These are phyloP conservation scores for Rhadina sibilatrix DNA, from an alignment of 2,113 vertebrate genomes.

Conservation along the genomic window DNA sequence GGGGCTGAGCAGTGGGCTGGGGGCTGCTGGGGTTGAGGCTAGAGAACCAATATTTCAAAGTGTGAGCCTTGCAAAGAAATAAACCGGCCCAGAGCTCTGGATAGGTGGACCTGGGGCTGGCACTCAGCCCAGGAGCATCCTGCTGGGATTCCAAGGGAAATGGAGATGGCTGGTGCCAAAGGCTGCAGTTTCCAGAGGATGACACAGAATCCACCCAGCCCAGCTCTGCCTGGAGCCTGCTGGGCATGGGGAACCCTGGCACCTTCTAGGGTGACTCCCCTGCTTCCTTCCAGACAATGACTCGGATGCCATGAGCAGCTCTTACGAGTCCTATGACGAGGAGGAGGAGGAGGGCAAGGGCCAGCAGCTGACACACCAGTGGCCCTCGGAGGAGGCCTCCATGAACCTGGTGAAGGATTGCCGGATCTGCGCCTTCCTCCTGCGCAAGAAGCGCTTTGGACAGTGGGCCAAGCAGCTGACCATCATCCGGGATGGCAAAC, in stretches of 20 bases:
- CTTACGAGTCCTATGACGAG: slow-evolving; percentile 96
- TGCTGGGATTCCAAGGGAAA: background rate
- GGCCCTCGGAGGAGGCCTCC: slow-evolving; percentile 87
- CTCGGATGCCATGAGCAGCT: slow-evolving; percentile 95
- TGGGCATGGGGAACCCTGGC: accelerated
- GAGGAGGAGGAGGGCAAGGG: slow-evolving; percentile 93
- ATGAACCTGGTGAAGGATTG: slow-evolving; percentile 88
- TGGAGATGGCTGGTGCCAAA: background rate
- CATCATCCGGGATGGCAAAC: slow-evolving; percentile 88
- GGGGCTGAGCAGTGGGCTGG: background rate
- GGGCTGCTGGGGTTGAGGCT: background rate
- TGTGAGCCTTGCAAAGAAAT: background rate
- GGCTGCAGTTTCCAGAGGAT: background rate
- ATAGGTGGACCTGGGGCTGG: background rate
- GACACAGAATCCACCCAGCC: background rate
- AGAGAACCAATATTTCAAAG: background rate
- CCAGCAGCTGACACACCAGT: slow-evolving; percentile 80
- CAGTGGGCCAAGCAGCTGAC: slow-evolving; percentile 98
- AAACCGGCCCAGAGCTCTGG: background rate
- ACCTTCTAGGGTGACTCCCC: background rate
- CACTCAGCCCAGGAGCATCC: background rate
- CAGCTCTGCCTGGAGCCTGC: background rate
- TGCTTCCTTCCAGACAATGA: slow-evolving; percentile 86
- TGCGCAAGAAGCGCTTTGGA: slow-evolving; percentile 95
- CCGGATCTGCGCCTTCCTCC: slow-evolving; percentile 91